These are phyloP conservation scores for Ypsolopha scabrella DNA, from an alignment of 2,888 invertebrate genomes.

Conservation along the genomic window DNA sequence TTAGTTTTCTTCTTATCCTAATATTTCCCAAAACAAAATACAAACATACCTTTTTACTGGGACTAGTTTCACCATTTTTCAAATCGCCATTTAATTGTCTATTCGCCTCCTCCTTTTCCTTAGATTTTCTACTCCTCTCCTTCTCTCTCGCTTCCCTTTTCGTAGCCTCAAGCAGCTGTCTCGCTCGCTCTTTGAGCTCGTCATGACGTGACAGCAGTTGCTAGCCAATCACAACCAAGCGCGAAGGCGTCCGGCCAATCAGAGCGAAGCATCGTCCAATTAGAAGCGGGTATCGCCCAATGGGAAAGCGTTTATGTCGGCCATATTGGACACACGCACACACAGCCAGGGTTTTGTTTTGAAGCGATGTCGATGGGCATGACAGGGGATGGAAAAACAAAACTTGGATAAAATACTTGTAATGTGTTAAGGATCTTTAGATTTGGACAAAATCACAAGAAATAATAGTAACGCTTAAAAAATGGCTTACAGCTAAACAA, in stretches of 20 bases:
- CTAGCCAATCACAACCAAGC: slow-evolving; percentile 35
- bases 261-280: slow-evolving; percentile 15
- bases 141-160: slow-evolving; percentile 74
- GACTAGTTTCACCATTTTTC: slow-evolving; percentile 47
- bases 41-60: slow-evolving; percentile 42
- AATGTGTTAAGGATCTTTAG: no score
- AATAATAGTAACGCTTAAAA: no score
- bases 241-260: slow-evolving; percentile 8
- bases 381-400: no score
- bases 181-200: slow-evolving; percentile 86
- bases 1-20: background rate
- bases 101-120: slow-evolving; percentile 76
- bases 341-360: slow-evolving; percentile 21
- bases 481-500: no score
- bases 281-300: slow-evolving; percentile 16
- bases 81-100: slow-evolving; percentile 71
- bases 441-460: no score
- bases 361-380: slow-evolving; percentile 31
- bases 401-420: no score
- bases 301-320: slow-evolving; percentile 18
- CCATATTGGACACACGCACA: slow-evolving; percentile 26
- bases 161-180: slow-evolving; percentile 84
- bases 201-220: slow-evolving; percentile 84
- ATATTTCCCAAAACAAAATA: background rate
- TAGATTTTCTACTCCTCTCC: slow-evolving; percentile 43